These are phyloP conservation scores for Drosophila novamexicana DNA, from an alignment of 1,140 invertebrate genomes.

Conservation along the genomic window DNA sequence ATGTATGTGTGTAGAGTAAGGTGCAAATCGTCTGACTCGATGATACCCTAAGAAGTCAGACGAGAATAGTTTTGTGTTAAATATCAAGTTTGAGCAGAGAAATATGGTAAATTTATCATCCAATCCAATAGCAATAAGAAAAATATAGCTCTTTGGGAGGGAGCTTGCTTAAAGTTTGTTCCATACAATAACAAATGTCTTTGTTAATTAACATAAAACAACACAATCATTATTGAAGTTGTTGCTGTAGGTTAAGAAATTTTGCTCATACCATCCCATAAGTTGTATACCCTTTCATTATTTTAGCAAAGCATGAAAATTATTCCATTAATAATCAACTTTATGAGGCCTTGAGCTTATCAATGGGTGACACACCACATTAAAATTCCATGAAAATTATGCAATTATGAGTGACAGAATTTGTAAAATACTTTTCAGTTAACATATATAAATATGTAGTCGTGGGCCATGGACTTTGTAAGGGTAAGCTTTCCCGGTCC, in stretches of 20 bases:
- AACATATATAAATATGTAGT: constrained; percentile 21
- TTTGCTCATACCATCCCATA: background rate
- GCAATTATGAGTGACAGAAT: constrained; percentile 20
- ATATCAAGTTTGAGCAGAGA: too few relatives aligned
- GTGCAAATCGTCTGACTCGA: background rate
- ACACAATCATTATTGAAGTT: too few relatives aligned
- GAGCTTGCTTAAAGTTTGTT: too few relatives aligned
- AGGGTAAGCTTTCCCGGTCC: constrained; percentile 48
- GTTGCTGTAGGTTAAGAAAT: too few relatives aligned
- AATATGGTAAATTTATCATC: too few relatives aligned
- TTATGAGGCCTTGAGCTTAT: constrained; percentile 31
- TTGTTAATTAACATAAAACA: too few relatives aligned
- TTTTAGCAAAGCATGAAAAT: background rate
- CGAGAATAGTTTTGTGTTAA: too few relatives aligned
- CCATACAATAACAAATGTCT: too few relatives aligned
- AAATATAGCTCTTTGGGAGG: too few relatives aligned
- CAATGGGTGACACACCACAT: constrained; percentile 30
- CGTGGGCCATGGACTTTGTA: constrained; percentile 1
- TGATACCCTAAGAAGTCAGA: background rate
- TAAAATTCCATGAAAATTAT: constrained; percentile 48
- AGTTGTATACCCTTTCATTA: background rate
- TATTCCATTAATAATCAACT: background rate
- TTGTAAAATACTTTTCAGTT: constrained; percentile 30
- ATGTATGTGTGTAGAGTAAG: background rate
- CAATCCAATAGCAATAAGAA: too few relatives aligned